Base-by-base conservation (phyloP, 1,140 invertebrate genomes). In the Macrosteles quadrilineatus region DNA sequence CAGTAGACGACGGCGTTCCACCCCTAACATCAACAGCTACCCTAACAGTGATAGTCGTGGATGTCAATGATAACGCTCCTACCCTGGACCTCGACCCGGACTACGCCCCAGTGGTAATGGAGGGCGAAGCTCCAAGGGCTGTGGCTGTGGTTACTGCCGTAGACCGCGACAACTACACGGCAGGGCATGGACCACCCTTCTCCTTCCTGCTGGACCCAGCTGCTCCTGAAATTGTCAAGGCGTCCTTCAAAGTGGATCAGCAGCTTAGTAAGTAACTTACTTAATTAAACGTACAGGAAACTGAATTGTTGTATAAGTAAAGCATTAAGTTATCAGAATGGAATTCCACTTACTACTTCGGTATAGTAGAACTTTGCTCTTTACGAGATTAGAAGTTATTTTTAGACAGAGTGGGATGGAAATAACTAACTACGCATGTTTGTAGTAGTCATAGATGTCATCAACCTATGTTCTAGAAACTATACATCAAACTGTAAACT, bases 61-160 rank as follows among this genome's bases (percentile, higher is more conserved):
- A 98, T 76, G 95, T 98, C 67, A 98, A 98, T 80, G 97, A 98
- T 77, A 98, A 94, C 79, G 90, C 91, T 0, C 95, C 95, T 1
- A 11, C 91, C 89, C 70, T 95, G 32, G 32, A 36, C 32, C 4
- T 96, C 81, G 83, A 93, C 1, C 91, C 95, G 78, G 92, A 96
- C 77, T 97, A 97, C 78, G 85, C 93, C 62, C 95, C 96, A 0
- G 92, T 97, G 14, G 84, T 97, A 62, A 91, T 91, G 0, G 95
- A 97, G 80, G 93, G 96, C 79, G 87, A 91, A 45, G 87, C 90
- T 31, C 91, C 94, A 36, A 88, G 91, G 75, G 95, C 94, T 83
- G 91, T 96, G 9, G 90, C 95, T 1, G 93, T 96, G 82, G 91
- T 98, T 69, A 84, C 95, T 65, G 97, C 95, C 0, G 96, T 93